Evolutionary conservation across 2,113 vertebrate genomes (phyloP).

Genomic region (Chionis minor): DNA sequence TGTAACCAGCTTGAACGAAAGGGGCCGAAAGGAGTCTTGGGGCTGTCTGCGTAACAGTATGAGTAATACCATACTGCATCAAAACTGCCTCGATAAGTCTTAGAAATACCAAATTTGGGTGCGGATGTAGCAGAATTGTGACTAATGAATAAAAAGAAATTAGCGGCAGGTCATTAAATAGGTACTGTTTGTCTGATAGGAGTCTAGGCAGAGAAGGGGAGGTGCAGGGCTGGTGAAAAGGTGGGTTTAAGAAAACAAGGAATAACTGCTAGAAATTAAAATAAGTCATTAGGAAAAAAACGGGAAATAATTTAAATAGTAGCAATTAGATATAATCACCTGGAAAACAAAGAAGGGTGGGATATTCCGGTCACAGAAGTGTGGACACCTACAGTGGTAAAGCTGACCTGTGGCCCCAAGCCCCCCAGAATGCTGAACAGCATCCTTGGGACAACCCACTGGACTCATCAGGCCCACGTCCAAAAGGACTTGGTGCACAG

Average conservation of each 20-base stretch:
- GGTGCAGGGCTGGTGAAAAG: neutral
- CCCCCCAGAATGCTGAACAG: neutral
- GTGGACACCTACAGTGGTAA: neutral
- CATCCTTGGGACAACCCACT: neutral
- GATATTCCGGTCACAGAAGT: neutral
- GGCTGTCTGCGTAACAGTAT: neutral
- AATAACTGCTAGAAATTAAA: neutral
- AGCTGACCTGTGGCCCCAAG: neutral
- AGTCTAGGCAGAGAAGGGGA: neutral
- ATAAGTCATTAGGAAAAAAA: neutral
- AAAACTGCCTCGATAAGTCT: neutral
- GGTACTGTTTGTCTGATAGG: neutral
- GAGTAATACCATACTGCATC: neutral
- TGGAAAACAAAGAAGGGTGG: neutral
- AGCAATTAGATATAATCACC: neutral
- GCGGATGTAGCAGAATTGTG: neutral
- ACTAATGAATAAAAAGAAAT: neutral
- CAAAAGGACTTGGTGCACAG: neutral
- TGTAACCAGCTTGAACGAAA: neutral
- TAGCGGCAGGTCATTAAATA: neutral
- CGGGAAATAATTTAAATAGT: neutral
- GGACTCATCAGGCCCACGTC: neutral
- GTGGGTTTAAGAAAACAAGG: neutral
- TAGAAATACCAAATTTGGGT: neutral
- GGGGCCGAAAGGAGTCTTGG: neutral